phyloP scores from a whole-genome alignment of 1,140 invertebrate species.

The Neelides sp. region DNA sequence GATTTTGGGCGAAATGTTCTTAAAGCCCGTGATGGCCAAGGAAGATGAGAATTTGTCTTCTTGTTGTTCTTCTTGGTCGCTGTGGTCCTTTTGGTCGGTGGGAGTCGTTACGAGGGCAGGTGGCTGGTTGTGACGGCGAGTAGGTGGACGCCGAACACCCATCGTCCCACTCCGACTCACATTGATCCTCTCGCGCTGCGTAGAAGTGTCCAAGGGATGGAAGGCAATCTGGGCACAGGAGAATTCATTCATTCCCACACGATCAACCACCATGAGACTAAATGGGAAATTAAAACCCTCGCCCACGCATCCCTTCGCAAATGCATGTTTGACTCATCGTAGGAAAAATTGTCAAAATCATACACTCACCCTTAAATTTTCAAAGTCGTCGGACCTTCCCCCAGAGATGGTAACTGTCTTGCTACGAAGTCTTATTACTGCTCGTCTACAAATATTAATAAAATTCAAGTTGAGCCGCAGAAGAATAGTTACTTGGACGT shows the following conservation, averaged over 20 bases:
- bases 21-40: conserved; percentile 20
- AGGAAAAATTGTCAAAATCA: not conserved
- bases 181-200: conserved; percentile 40
- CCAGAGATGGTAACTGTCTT: conserved; percentile 28
- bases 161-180: conserved; percentile 40
- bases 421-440: conserved; percentile 27
- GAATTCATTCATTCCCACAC: not conserved
- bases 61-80: conserved; percentile 3
- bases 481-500: too few relatives aligned
- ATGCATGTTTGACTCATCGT: conserved; percentile 1
- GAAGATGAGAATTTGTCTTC: not conserved
- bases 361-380: conserved; percentile 26
- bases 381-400: conserved; percentile 28
- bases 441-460: conserved; percentile 22
- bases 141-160: conserved; percentile 38
- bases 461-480: too few relatives aligned
- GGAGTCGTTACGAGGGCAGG: conserved; percentile 8
- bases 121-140: conserved; percentile 37
- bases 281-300: not conserved
- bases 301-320: not conserved
- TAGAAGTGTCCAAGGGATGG: conserved; percentile 40
- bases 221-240: conserved; percentile 36
- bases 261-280: not conserved
- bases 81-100: not conserved
- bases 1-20: conserved; percentile 30